phyloP scores from a whole-genome alignment of 2,888 invertebrate species.

The Archips xylosteana region DNA sequence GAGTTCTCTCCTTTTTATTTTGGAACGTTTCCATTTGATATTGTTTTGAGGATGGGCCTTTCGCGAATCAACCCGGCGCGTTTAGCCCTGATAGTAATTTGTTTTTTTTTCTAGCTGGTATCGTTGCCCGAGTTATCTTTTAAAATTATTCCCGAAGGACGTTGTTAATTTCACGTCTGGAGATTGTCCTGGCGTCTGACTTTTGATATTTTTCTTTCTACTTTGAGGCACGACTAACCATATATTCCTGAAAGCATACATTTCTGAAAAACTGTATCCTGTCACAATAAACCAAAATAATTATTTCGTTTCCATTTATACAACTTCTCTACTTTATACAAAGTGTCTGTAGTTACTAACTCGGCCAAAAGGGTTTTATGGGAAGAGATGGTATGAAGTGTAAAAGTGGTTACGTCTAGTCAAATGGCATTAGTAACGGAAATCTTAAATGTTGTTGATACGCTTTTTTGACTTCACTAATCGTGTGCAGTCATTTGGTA shows the following conservation, averaged over 20 bases:
- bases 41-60: constrained; percentile 44
- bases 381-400: no score
- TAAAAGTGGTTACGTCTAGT: no score
- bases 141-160: constrained; percentile 9
- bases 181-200: background rate
- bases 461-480: no score
- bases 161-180: background rate
- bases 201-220: background rate
- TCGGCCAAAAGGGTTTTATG: no score
- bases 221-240: background rate
- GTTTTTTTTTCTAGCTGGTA: constrained; percentile 34
- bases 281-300: no score
- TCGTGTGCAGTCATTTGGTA: no score
- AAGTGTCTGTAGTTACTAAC: no score
- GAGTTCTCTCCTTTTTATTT: constrained; percentile 51
- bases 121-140: constrained; percentile 28
- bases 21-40: constrained; percentile 47
- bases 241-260: background rate
- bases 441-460: no score
- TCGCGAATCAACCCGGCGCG: constrained; percentile 44
- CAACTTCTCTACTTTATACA: no score
- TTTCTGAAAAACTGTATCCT: no score
- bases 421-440: no score
- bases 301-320: no score
- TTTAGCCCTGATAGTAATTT: constrained; percentile 36